These are phyloP conservation scores for Gracilinanus agilis DNA, from an alignment of 2,113 vertebrate species.

Conservation along the genomic window DNA sequence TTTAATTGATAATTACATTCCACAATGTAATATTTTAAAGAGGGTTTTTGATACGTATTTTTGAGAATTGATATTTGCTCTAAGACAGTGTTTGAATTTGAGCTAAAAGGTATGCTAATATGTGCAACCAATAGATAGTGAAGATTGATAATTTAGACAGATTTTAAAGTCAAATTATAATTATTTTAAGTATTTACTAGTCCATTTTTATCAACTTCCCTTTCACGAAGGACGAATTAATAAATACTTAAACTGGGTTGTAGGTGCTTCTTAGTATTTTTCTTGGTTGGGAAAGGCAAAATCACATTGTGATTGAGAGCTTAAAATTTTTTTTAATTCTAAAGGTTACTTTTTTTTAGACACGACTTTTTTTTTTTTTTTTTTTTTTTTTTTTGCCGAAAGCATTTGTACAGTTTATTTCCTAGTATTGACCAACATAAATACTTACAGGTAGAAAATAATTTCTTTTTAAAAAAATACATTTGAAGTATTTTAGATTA, in stretches of 20 bases:
- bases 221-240: not conserved
- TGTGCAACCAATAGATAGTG: not conserved
- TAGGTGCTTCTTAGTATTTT: not conserved
- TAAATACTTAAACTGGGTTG: not conserved
- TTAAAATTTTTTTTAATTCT: not conserved
- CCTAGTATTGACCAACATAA: not conserved
- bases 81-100: not conserved
- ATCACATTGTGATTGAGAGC: not conserved
- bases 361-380: not conserved
- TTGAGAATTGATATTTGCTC: not conserved
- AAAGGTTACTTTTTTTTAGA: not conserved
- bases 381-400: not conserved
- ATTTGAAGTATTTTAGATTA: not conserved
- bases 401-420: not conserved
- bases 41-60: not conserved
- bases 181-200: not conserved
- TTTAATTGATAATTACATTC: not conserved
- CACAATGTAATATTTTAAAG: not conserved
- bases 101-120: not conserved
- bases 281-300: not conserved
- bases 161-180: not conserved
- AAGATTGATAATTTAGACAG: not conserved
- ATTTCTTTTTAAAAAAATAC: not conserved
- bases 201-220: not conserved
- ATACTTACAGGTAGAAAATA: not conserved